Conservation (phyloP, 2,113 vertebrate species). For the Barbus barbus region DNA sequence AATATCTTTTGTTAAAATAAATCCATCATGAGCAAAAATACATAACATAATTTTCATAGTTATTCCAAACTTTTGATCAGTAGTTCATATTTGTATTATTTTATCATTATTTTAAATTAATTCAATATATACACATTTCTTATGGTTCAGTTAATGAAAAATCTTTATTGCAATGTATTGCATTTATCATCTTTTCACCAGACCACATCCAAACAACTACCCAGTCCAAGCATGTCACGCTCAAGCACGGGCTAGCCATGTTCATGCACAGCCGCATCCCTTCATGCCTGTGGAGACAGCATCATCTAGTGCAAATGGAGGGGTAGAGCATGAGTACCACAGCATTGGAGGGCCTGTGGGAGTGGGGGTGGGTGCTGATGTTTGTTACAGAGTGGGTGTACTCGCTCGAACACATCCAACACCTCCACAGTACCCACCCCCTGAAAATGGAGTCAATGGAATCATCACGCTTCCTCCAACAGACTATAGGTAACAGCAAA, state of each 20-base stretch:
- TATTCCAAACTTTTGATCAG: no score
- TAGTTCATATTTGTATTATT: no score
- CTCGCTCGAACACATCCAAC: constrained; percentile 76
- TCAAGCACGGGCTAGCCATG: constrained; percentile 66
- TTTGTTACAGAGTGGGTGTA: constrained; percentile 76
- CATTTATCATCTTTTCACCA: constrained; percentile 60
- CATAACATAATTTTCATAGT: no score
- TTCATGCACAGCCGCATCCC: constrained; percentile 54
- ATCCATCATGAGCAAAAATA: no score
- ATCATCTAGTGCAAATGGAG: constrained; percentile 67
- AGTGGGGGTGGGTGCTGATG: constrained; percentile 52
- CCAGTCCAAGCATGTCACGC: constrained; percentile 79
- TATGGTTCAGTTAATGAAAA: not conserved
- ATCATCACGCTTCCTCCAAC: constrained; percentile 67
- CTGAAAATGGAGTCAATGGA: constrained; percentile 75
- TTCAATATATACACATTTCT: not conserved
- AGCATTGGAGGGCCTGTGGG: constrained; percentile 63
- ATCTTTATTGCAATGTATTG: constrained; percentile 40
- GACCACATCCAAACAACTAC: constrained; percentile 83
- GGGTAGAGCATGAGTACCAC: constrained; percentile 87
- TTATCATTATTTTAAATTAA: no score
- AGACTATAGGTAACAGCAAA: constrained; percentile 80
- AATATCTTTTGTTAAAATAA: no score
- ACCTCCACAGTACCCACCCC: constrained; percentile 77
- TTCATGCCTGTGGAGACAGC: constrained; percentile 54